Conservation (phyloP, 2,113 vertebrate species). For the Salminus brasiliensis region DNA sequence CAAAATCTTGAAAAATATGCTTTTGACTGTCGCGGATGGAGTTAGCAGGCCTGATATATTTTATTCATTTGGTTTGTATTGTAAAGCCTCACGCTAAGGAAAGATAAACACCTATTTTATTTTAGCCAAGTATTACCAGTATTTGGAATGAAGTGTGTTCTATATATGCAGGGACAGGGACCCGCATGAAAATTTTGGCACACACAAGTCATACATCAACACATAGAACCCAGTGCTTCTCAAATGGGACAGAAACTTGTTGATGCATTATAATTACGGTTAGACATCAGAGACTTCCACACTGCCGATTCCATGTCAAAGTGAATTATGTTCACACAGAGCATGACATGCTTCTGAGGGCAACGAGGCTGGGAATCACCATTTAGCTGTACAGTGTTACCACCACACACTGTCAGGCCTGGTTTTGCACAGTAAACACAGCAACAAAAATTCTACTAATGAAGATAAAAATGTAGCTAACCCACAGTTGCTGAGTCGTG, state of each 20-base stretch:
- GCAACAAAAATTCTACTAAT: background rate
- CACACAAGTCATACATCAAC: background rate
- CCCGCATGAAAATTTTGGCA: background rate
- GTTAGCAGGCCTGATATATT: too few species aligned
- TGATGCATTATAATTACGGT: slow-evolving; percentile 50
- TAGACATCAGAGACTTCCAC: slow-evolving; percentile 51
- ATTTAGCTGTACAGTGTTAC: background rate
- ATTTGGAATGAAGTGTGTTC: background rate
- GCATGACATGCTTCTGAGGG: slow-evolving; percentile 51
- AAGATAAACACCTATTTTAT: too few species aligned
- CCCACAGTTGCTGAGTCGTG: background rate
- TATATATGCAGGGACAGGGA: too few species aligned
- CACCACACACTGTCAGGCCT: background rate
- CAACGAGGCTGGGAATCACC: slow-evolving; percentile 13
- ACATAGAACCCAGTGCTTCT: background rate
- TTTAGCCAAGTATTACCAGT: too few species aligned
- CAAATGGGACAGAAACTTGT: slow-evolving; percentile 35
- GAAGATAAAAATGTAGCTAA: background rate
- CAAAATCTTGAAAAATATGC: too few species aligned
- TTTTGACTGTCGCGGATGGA: too few species aligned
- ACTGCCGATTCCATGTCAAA: slow-evolving; percentile 38
- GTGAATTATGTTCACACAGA: slow-evolving; percentile 52
- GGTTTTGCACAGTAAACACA: background rate
- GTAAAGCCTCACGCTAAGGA: too few species aligned
- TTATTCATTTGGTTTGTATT: too few species aligned